Conservation (phyloP, 2,888 invertebrate species). For the Lochmaea crataegi region DNA sequence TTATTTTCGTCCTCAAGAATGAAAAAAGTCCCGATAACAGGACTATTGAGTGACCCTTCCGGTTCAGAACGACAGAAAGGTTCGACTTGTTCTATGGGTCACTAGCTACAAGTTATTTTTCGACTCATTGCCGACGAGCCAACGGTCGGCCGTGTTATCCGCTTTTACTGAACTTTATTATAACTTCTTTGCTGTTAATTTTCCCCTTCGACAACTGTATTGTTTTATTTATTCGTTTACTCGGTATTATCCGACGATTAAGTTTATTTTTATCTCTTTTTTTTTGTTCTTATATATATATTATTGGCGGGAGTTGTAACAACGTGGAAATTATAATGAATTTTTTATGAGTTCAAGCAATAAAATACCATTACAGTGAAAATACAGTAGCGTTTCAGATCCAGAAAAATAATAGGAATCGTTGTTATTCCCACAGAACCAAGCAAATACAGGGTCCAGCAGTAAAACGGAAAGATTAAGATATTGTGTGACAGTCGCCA, state of each 20-base stretch:
- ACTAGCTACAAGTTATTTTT: constrained; percentile 53
- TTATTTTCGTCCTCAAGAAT: constrained; percentile 52
- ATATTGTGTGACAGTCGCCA: too few relatives aligned
- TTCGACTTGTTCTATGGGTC: constrained; percentile 49
- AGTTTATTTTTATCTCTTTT: constrained; percentile 22
- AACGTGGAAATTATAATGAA: constrained; percentile 15
- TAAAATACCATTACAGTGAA: background rate
- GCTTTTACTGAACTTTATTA: constrained; percentile 32
- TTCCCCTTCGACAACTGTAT: constrained; percentile 31
- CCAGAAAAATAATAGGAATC: too few relatives aligned
- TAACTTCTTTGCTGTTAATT: constrained; percentile 31
- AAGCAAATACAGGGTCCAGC: too few relatives aligned
- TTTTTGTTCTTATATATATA: background rate
- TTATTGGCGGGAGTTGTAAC: background rate
- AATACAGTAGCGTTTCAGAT: background rate
- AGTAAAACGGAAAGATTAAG: too few relatives aligned
- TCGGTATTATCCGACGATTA: constrained; percentile 24
- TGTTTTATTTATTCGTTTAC: constrained; percentile 28
- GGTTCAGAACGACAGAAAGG: constrained; percentile 48
- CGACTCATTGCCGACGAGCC: constrained; percentile 47
- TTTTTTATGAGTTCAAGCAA: constrained; percentile 14
- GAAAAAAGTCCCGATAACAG: constrained; percentile 56
- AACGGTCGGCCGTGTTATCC: constrained; percentile 19
- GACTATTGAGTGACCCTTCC: constrained; percentile 54
- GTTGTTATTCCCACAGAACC: too few relatives aligned